phyloP scores from a whole-genome alignment of 2,113 vertebrate genomes.

The Ameiurus melas region DNA sequence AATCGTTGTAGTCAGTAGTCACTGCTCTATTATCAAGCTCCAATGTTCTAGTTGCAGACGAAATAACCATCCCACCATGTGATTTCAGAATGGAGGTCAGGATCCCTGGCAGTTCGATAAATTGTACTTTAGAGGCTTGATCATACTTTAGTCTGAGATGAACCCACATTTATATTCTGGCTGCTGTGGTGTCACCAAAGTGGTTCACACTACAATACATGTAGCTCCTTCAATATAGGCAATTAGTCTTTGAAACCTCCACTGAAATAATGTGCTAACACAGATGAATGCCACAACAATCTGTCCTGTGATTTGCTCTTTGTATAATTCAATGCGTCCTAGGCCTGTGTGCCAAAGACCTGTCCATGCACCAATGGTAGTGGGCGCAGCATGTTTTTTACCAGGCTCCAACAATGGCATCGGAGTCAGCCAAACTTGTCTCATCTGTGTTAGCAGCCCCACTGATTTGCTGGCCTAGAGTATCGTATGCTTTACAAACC shows the following conservation, averaged over 20 bases:
- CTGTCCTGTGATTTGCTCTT: neutral
- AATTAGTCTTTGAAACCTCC: neutral
- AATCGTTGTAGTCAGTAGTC: neutral
- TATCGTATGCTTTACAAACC: neutral
- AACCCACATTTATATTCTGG: neutral
- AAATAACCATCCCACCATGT: conserved; percentile 5
- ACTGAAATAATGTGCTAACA: neutral
- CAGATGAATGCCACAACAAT: neutral
- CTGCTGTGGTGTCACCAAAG: neutral
- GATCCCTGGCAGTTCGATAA: neutral
- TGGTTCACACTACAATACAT: neutral
- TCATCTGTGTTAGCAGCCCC: neutral
- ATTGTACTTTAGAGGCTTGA: neutral
- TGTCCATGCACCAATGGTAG: neutral
- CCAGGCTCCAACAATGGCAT: neutral
- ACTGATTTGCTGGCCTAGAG: neutral
- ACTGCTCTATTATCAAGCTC: neutral
- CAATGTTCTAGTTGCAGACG: neutral
- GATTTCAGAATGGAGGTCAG: neutral
- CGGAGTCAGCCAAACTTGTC: neutral
- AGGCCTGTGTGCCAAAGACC: neutral
- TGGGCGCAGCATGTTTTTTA: neutral
- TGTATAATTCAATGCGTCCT: neutral
- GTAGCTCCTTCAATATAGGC: neutral
- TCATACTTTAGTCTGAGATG: neutral